Percentiles rank a stretch among this genome's conserved stretches.
Evolutionary conservation across 2,113 vertebrate species (phyloP).

Genomic region (Hepsetus odoe): DNA sequence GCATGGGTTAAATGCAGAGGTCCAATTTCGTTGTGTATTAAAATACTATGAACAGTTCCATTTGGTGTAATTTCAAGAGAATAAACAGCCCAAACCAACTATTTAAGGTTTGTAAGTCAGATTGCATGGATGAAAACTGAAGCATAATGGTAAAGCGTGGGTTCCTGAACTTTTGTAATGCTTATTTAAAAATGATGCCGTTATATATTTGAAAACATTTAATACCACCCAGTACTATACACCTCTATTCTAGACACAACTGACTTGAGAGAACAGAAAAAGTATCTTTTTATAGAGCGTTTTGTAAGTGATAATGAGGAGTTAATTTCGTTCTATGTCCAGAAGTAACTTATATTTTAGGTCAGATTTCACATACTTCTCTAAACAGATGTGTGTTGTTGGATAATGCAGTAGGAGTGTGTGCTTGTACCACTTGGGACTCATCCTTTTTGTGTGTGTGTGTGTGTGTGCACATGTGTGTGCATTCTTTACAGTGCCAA

Average conservation of each 20-base stretch:
- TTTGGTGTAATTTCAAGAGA: too few species aligned
- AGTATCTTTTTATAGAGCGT: not conserved
- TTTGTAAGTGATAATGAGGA: not conserved
- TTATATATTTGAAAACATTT: too few species aligned
- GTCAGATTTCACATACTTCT: not conserved
- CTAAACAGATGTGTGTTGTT: not conserved
- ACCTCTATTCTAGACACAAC: not conserved
- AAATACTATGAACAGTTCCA: too few species aligned
- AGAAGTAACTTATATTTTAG: not conserved
- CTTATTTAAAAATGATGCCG: too few species aligned
- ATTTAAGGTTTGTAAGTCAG: too few species aligned
- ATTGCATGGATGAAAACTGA: too few species aligned
- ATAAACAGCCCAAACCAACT: too few species aligned
- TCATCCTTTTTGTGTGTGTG: slow-evolving; percentile 6
- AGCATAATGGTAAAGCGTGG: too few species aligned
- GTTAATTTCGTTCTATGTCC: not conserved
- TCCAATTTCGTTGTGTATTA: too few species aligned
- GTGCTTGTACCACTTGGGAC: not conserved
- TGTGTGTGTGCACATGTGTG: too few species aligned
- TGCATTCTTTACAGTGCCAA: slow-evolving; percentile 32
- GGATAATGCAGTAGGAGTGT: not conserved
- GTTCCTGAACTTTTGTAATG: too few species aligned
- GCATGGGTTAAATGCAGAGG: too few species aligned
- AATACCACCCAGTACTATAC: not conserved
- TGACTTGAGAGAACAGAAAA: not conserved